These are phyloP conservation scores for Aporophyla lueneburgensis DNA, from an alignment of 2,888 invertebrate genomes.

Conservation along the genomic window DNA sequence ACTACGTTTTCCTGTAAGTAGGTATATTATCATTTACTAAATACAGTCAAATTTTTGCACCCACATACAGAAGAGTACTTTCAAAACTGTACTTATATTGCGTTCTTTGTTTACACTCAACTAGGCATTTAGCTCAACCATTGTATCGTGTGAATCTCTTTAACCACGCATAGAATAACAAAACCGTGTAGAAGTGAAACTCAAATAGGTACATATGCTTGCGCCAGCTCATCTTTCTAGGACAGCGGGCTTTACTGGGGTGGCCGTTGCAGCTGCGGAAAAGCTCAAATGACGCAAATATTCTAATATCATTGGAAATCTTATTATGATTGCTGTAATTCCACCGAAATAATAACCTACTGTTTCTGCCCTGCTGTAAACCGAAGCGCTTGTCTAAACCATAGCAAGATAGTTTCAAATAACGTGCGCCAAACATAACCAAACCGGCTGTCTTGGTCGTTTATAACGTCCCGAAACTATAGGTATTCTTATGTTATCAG, in stretches of 20 bases:
- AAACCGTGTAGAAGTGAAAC: slow-evolving; percentile 3
- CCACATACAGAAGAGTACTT: neutral
- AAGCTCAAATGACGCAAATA: too few species aligned
- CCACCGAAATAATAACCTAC: neutral
- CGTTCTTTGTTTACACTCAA: slow-evolving; percentile 54
- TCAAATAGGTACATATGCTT: too few species aligned
- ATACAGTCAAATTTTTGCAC: neutral
- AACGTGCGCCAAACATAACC: too few species aligned
- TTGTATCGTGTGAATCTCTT: slow-evolving; percentile 55
- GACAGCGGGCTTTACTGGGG: too few species aligned
- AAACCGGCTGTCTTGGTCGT: too few species aligned
- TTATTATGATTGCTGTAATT: neutral
- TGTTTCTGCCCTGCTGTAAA: neutral
- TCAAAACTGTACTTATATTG: slow-evolving; percentile 27
- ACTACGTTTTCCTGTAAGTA: too few species aligned
- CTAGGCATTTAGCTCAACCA: slow-evolving; percentile 54
- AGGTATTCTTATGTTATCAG: too few species aligned
- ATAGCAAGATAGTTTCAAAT: neutral
- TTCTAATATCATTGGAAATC: neutral
- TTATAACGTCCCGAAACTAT: too few species aligned
- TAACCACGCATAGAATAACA: slow-evolving; percentile 33
- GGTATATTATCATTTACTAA: neutral
- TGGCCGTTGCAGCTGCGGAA: too few species aligned
- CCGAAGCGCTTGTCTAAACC: neutral
- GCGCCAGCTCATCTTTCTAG: too few species aligned